Evolutionary conservation across 2,888 invertebrate genomes (phyloP).

Genomic region (Limenitis arthemis): DNA sequence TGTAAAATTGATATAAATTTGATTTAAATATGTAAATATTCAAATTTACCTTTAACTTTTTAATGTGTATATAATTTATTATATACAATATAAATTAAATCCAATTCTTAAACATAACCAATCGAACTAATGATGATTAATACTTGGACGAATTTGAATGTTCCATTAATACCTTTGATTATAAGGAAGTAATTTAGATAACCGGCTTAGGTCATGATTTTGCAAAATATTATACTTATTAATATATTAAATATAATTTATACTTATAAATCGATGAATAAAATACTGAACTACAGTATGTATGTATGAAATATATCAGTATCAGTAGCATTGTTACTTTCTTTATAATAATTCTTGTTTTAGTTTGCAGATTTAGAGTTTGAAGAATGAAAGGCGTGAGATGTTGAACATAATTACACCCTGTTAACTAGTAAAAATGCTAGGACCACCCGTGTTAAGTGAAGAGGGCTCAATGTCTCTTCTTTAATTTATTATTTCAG

Average conservation of each 20-base stretch:
- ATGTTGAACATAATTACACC: constrained; percentile 4
- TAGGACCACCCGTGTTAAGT: constrained; percentile 60
- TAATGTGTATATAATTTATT: too few relatives aligned
- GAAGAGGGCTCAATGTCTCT: constrained; percentile 56
- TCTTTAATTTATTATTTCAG: constrained; percentile 68
- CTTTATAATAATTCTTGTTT: too few relatives aligned
- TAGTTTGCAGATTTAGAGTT: neutral
- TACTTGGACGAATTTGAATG: neutral
- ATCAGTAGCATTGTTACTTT: too few relatives aligned
- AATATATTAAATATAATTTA: neutral
- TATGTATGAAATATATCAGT: too few relatives aligned
- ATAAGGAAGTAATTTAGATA: constrained; percentile 5
- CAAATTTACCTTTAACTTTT: too few relatives aligned
- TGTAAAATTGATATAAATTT: too few relatives aligned
- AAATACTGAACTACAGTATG: neutral
- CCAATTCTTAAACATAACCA: neutral
- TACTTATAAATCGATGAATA: neutral
- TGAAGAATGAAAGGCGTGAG: neutral
- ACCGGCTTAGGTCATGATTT: neutral
- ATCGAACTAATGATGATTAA: constrained; percentile 5
- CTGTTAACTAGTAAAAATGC: constrained; percentile 28
- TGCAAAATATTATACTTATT: neutral
- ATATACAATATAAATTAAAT: neutral
- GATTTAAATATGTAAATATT: too few relatives aligned
- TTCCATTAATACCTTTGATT: constrained; percentile 3